These are phyloP conservation scores for Microplitis demolitor DNA, from an alignment of 1,140 invertebrate species.

Conservation along the genomic window DNA sequence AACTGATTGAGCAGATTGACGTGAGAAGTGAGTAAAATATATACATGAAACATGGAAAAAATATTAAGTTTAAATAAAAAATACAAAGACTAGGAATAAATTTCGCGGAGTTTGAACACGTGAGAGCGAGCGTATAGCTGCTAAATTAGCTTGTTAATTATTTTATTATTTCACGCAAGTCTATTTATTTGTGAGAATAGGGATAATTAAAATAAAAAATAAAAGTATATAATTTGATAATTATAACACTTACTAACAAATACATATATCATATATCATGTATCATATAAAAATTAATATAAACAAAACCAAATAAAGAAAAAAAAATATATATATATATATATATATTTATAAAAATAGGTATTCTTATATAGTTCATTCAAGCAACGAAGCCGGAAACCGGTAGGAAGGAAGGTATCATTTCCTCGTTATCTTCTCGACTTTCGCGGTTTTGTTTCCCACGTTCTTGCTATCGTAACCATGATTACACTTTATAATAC, in stretches of 20 bases:
- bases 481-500: slow-evolving; percentile 2
- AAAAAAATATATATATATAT: neutral
- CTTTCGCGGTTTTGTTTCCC: slow-evolving; percentile 42
- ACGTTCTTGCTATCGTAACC: slow-evolving; percentile 30
- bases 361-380: neutral
- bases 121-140: neutral
- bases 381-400: slow-evolving; percentile 8
- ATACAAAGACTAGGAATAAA: neutral
- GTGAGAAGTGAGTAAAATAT: neutral
- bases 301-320: neutral
- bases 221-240: too few species aligned
- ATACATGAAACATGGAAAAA: too few species aligned
- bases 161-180: neutral
- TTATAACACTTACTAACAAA: too few species aligned
- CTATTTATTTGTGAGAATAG: slow-evolving; percentile 24
- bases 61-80: too few species aligned
- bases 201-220: slow-evolving; percentile 17
- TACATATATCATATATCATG: too few species aligned
- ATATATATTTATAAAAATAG: neutral
- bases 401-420: slow-evolving; percentile 29
- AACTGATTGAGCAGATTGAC: neutral
- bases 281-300: neutral
- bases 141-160: slow-evolving; percentile 20
- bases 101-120: neutral
- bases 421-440: slow-evolving; percentile 28